Percentiles rank a stretch among this genome's conserved stretches.
These are phyloP conservation scores for Sitta carolinensis DNA, from an alignment of 2,797 vertebrate species.

Conservation along the genomic window DNA sequence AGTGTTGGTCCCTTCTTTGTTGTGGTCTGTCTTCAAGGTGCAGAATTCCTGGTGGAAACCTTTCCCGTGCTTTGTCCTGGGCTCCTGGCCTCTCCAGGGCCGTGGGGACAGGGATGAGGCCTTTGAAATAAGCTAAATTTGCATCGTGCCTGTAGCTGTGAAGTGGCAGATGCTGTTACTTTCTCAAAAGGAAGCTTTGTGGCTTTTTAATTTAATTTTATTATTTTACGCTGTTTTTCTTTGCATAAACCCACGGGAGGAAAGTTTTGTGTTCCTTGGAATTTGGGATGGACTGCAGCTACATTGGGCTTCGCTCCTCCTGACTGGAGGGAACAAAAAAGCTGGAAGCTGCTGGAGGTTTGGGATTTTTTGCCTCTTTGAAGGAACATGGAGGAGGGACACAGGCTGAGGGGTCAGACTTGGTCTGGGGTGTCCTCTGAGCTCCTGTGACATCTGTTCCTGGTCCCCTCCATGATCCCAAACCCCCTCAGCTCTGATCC, in stretches of 20 bases:
- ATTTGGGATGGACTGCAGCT: not conserved
- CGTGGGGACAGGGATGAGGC: not conserved
- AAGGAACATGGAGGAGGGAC: not conserved
- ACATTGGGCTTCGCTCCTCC: constrained; percentile 19
- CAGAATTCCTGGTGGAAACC: not conserved
- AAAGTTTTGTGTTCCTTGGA: constrained; percentile 22
- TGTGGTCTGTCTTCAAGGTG: not conserved
- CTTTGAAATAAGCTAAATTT: constrained; percentile 22
- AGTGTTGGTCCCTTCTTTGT: not conserved
- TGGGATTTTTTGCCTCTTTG: not conserved
- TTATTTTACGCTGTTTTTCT: not conserved
- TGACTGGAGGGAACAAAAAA: not conserved
- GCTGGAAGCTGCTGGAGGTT: not conserved
- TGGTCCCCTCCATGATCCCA: not conserved
- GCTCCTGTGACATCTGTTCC: not conserved
- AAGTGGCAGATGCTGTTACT: not conserved
- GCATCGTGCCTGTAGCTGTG: not conserved
- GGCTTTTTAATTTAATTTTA: not conserved
- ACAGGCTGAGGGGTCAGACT: not conserved
- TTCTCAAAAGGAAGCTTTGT: constrained; percentile 39
- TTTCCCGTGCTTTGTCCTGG: not conserved
- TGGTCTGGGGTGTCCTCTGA: not conserved
- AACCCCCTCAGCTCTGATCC: not conserved
- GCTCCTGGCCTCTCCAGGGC: not conserved
- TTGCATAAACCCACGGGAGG: not conserved